Base-by-base conservation (phyloP, 2,888 invertebrate species). In the Synergus itoensis region DNA sequence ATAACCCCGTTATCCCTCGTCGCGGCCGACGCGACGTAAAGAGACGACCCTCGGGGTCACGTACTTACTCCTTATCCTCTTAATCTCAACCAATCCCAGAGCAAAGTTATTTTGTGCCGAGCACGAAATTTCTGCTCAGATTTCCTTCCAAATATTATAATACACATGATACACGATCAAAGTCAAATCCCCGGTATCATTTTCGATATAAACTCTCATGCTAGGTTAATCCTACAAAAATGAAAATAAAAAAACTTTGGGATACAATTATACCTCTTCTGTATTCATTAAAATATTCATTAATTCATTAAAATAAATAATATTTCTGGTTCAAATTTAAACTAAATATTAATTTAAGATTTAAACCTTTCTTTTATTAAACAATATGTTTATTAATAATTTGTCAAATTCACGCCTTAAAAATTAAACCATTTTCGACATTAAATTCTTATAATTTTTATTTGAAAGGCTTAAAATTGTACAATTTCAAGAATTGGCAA, bases 1-100 rank as follows among this genome's bases (percentile, higher is more conserved):
- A 86, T 90, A 91, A 91, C 89, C 82, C 77, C 80, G 89, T 90
- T 91, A 90, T 89, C 88, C 89, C 87, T 86, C 80, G 83, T 80
- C 84, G 84, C 84, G 83, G 86, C 87, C 83, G 87, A 86, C 85
- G 86, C 84, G 86, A 85, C 85, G 86, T 86, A 87, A 86, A 84
- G 81, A 86, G 84, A 84, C 86, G 83, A 83, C 87, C 86, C 84
- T 83, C 84, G 83, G 84, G 84, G 88, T 89, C 90, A 89, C 88
- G 89, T 88, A 88, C 82, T 85, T 86, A 85, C 86, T 88, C 87
- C 89, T 90, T 88, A 88, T 88, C 85, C 87, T 86, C 86, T 88
- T 88, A 88, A 89, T 88, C 89, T 84, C 83, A 83, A 86, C 84
- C 85, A 85, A 88, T 86, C 85, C 84, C 83, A 76, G 82, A 80